Evolutionary conservation across 1,140 invertebrate genomes (phyloP), one percentile per base, ranked within the genome.

Genomic region (Trachymyrmex septentrionalis): DNA sequence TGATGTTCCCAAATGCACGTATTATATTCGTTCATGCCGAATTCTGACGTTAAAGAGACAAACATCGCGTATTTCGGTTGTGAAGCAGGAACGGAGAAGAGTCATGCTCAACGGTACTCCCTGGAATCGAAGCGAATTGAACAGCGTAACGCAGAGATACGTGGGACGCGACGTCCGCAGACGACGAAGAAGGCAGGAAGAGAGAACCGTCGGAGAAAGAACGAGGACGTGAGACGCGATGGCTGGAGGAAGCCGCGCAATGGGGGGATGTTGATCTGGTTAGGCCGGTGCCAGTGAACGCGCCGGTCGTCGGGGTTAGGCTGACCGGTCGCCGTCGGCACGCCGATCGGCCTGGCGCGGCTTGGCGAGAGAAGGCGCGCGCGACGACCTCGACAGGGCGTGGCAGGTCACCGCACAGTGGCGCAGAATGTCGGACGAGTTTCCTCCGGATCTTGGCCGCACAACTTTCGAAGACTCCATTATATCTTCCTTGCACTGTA

Each of bases 361-460:
- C 34, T 19, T 24, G 57, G 85, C 77, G 91, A 90, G 89, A 92
- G 92, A 91, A 44, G 91, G 89, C 93, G 94, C 94, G 94, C 94
- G 91, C 92, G 92, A 94, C 93, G 94, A 94, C 94, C 94, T 94
- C 92, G 91, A 90, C 92, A 94, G 93, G 93, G 94, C 93, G 94
- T 94, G 94, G 94, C 93, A 90, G 94, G 94, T 95, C 94, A 95
- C 93, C 93, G 66, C 76, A 87, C 92, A 93, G 92, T 93, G 88
- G 91, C 92, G 92, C 92, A 92, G 87, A 57, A 88, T 86, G 87
- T 92, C 87, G 91, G 90, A 78, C 87, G 48, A 21, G 30, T 89
- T 89, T 73, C 72, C 80, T 61, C 10, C 34, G 76, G 44, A 80
- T 53, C 27, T 48, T 66, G 27, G 12, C 24, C 61, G 57, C 55